Evolutionary conservation across 2,888 invertebrate species (phyloP), one percentile per base, ranked within the genome.

Genomic region (Tipula vernalis): DNA sequence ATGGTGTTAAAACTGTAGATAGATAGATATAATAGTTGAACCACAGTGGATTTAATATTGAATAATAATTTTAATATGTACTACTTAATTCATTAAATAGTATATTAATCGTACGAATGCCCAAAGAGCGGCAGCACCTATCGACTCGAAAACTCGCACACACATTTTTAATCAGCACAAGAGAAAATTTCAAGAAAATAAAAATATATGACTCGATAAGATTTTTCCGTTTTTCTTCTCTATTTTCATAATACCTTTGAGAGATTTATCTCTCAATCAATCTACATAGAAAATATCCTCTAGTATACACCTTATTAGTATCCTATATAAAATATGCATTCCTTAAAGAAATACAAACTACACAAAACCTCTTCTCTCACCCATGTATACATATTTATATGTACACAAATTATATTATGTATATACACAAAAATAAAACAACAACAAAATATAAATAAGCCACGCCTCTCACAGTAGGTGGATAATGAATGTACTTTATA

Each of bases 401-500:
- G n/a, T 15, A 71, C 28, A 71, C 15, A 71, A 71, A 71, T 71
- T 71, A 71, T 2, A 71, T 71, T 28, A 71, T 18, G 18, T 13
- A 51, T 15, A 15, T 71, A 71, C 51, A n/a, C 71, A 28, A 28
- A n/a, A 51, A n/a, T n/a, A 71, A 71, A 28, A 71, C 18, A 71
- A 71, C 71, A 71, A 71, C 28, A 71, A 71, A 3, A 12, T 6
- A 57, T 13, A 12, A n/a, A 36, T 84, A 84, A 84, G 84, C 84
- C 84, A 84, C 84, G 84, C 84, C 84, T 84, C 36, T 39, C 41
- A 84, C 39, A 84, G 84, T 84, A 84, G 84, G 84, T 84, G 84
- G 84, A 84, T 84, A 84, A 84, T 84, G 84, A 84, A 84, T 84
- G 41, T 84, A 71, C 71, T 71, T 71, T 71, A 28, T 71, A 28